A percentile compares a stretch with the other conserved stretches of the same genome.
phyloP scores from a whole-genome alignment of 2,888 invertebrate species.

The Creontiades dilutus region DNA sequence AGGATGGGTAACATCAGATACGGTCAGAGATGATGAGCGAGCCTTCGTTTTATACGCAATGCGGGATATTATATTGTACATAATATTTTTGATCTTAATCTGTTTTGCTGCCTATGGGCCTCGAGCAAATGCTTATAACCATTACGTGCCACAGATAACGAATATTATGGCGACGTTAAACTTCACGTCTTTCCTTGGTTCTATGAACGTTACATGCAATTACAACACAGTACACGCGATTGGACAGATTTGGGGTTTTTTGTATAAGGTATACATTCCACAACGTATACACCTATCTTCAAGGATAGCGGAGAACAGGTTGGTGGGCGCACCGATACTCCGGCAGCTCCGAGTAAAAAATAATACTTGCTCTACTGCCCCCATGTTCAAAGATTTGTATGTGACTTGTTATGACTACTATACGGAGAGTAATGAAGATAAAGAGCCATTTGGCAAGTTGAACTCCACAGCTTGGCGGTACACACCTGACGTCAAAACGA shows the following conservation, averaged over 20 bases:
- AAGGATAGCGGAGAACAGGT: too few relatives aligned
- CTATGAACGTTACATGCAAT: too few relatives aligned
- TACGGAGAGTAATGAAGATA: slow-evolving; percentile 80
- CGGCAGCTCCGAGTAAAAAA: slow-evolving; percentile 79
- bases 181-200: too few relatives aligned
- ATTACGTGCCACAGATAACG: neutral
- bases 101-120: neutral
- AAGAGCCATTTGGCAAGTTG: neutral
- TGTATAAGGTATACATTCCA: too few relatives aligned
- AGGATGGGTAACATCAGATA: neutral
- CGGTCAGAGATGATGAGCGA: neutral
- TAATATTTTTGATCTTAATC: slow-evolving; percentile 12
- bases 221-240: too few relatives aligned
- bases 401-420: slow-evolving; percentile 82
- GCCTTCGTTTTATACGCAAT: slow-evolving; percentile 15
- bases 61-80: slow-evolving; percentile 43
- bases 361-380: slow-evolving; percentile 80
- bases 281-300: too few relatives aligned
- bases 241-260: too few relatives aligned
- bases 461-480: neutral
- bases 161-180: too few relatives aligned
- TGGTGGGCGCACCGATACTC: slow-evolving; percentile 76
- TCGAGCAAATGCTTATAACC: slow-evolving; percentile 47
- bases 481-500: slow-evolving; percentile 79
- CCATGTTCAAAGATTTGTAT: slow-evolving; percentile 80